Evolutionary conservation across 1,140 invertebrate genomes (phyloP).

Genomic region (Odontomachus brunneus): DNA sequence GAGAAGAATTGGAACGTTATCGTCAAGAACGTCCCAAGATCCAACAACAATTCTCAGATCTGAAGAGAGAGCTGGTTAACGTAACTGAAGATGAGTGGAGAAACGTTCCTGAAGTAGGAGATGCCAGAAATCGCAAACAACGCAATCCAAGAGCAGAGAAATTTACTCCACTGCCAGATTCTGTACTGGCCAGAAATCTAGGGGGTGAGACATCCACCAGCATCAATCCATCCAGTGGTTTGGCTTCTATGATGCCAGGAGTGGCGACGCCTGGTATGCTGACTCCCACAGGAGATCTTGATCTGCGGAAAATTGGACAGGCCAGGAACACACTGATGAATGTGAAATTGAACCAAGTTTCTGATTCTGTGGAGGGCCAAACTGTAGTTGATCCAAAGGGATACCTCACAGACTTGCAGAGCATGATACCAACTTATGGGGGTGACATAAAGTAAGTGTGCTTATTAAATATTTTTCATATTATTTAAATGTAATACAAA

Average conservation of each 20-base stretch:
- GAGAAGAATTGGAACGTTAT: constrained; percentile 97
- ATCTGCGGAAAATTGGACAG: constrained; percentile 99
- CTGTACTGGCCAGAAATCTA: constrained; percentile 95
- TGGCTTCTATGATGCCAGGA: constrained; percentile 94
- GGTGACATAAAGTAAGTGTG: constrained; percentile 95
- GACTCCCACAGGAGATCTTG: constrained; percentile 95
- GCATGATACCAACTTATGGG: constrained; percentile 99
- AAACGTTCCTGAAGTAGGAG: constrained; percentile 99
- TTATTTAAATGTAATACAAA: not conserved
- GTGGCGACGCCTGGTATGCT: constrained; percentile 92
- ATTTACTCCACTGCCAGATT: constrained; percentile 99
- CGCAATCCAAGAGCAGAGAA: constrained; percentile 97
- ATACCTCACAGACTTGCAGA: constrained; percentile 99
- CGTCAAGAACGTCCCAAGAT: constrained; percentile 99
- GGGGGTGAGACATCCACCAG: constrained; percentile 92
- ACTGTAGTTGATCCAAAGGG: constrained; percentile 99
- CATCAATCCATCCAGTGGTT: constrained; percentile 94
- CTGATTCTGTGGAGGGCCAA: constrained; percentile 99
- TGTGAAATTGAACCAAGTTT: constrained; percentile 98
- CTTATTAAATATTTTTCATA: not conserved
- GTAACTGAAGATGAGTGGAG: constrained; percentile 98
- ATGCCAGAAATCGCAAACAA: constrained; percentile 98
- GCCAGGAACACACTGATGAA: constrained; percentile 99
- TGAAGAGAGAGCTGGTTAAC: constrained; percentile 95
- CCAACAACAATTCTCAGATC: constrained; percentile 99